Base-by-base conservation (phyloP, 2,888 invertebrate genomes). In the Candidula unifasciata region DNA sequence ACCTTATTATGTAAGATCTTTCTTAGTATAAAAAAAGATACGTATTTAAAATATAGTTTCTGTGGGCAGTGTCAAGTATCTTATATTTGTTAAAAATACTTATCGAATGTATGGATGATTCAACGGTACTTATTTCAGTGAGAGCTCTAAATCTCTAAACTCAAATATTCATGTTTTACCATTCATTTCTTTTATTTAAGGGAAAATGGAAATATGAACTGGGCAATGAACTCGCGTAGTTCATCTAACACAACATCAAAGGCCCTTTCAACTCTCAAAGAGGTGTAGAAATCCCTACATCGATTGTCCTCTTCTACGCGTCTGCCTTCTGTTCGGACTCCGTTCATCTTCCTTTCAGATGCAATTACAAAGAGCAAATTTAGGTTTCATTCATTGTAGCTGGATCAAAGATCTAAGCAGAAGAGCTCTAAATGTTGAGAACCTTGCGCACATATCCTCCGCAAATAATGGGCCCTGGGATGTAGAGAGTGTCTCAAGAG, bases 331-430 rank as follows among this genome's bases (percentile, higher is more conserved):
- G 30, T 68, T 37, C 66, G 24, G 18, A n/a, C 18, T 21, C 16
- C 30, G 66, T 37, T 54, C 80, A 52, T n/a, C 52, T 54, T 30
- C 60, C n/a, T 73, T 64, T 73, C 60, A 64, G 24, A 5, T 30
- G 74, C 69, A 78, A 83, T 83, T 77, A 78, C 69, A 35, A 30
- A 57, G 69, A 78, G 78, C 78, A 83, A 83, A 83, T 83, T 83
- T 77, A 83, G 69, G 27, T 60, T 78, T 44, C 33, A 78, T 77
- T 77, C 78, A 69, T 57, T 35, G 10, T n/a, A 3, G 24, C 24
- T 54, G 78, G 69, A 78, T 83, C 83, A 83, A 83, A 83, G 83
- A 27, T 13, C 37, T 24, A 35, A 37, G 13, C 35, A 30, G 57
- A 60, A 33, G 57, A 77, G 35, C 52, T 27, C 33, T 82, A 74